A percentile compares a stretch with the other conserved stretches of the same genome.
phyloP scores from a whole-genome alignment of 64 coral and sea anemone genomes.

The Stichodactyla mertensii region DNA sequence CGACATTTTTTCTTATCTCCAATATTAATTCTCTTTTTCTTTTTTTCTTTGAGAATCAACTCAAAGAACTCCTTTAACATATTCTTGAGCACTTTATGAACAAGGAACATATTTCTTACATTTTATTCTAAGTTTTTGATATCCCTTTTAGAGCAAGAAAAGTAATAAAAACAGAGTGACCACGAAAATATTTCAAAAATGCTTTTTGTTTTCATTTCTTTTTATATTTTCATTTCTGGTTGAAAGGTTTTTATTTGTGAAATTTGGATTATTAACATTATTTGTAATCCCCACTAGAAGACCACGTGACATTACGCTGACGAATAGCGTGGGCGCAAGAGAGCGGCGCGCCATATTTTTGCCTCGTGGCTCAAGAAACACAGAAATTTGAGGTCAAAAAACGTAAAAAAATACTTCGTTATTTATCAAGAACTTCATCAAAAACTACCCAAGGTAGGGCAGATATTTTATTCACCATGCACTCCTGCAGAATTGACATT shows the following conservation, averaged over 20 bases:
- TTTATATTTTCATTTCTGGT: not conserved
- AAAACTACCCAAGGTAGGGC: not conserved
- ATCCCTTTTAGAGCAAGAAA: no score
- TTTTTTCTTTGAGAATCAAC: no score
- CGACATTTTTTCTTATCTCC: no score
- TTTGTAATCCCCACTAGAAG: not conserved
- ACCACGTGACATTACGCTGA: constrained; percentile 25
- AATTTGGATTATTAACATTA: not conserved
- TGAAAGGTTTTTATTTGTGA: not conserved
- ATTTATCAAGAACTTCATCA: not conserved
- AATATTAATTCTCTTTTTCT: no score
- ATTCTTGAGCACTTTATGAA: no score
- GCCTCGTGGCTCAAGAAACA: constrained; percentile 1
- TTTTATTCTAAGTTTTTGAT: no score
- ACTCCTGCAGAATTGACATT: not conserved
- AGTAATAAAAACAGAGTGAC: no score
- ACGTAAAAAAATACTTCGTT: not conserved
- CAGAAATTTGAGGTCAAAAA: not conserved
- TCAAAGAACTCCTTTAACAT: no score
- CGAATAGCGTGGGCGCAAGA: constrained; percentile 13
- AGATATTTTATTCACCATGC: not conserved
- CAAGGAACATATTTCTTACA: no score
- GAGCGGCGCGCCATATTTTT: constrained; percentile 23
- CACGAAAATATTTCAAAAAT: no score
- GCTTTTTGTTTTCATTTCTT: not conserved